Evolutionary conservation across 2,888 invertebrate genomes (phyloP), one percentile per base, ranked within the genome.

Genomic region (Pilophorus perplexus): DNA sequence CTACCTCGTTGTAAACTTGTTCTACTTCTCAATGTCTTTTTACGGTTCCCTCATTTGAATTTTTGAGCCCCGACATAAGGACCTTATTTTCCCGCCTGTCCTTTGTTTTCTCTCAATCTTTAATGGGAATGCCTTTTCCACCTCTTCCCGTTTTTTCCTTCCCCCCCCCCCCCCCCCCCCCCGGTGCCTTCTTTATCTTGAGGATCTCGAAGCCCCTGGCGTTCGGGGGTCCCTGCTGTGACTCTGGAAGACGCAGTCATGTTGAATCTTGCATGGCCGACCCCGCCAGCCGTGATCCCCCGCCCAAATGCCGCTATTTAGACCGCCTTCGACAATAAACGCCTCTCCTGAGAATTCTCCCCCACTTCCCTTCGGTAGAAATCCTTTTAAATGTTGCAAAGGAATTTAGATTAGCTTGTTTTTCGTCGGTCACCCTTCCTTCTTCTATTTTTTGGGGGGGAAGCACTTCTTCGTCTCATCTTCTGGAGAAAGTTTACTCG

Each of bases 311-410:
- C 62, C 46, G 62, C 62, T 62, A 62, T 62, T 62, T 62, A 62
- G 62, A 62, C 62, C 62, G 46, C 62, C 62, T 62, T 62, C 62
- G 44, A 62, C 62, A 62, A 62, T 62, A 62, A 62, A 62, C 62
- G 62, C 62, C 62, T 62, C 62, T 62, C 62, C 48, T 33, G 62
- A 62, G 62, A 62, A 46, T 62, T 62, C 48, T 28, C 27, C 44
- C 46, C 22, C 62, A 28, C 8, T 46, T 20, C 62, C 28, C 5
- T 6, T 48, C 52, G 33, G 6, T 42, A 20, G 46, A 46, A 62
- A 46, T 62, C 62, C 55, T 62, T 62, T 62, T 62, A 28, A 62
- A 62, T 62, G 46, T 62, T 62, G 62, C 62, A 62, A 62, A 46
- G 14, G 62, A 62, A 62, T 62, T 62, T 62, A 62, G 62, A 62